These are phyloP conservation scores for Yasuhikotakia modesta DNA, from an alignment of 2,797 vertebrate genomes.

Conservation along the genomic window DNA sequence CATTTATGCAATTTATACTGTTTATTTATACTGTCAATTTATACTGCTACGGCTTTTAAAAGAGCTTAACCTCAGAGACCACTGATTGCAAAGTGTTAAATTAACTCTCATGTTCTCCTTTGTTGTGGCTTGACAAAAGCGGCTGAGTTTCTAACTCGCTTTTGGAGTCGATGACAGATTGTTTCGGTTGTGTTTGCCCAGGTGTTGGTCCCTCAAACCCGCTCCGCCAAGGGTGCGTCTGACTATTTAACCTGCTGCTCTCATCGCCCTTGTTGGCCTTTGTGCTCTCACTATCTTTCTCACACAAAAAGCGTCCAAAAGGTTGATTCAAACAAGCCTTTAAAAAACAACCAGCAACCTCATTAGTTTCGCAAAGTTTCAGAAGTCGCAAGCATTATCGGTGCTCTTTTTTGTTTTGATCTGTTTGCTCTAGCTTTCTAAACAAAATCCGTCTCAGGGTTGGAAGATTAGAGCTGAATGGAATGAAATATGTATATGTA, in stretches of 20 bases:
- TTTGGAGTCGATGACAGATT: constrained; percentile 81
- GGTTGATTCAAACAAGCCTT: constrained; percentile 39
- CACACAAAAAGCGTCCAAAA: constrained; percentile 32
- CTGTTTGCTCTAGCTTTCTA: constrained; percentile 57
- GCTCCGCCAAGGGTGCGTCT: constrained; percentile 76
- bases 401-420: constrained; percentile 31
- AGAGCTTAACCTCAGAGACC: constrained; percentile 67
- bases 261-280: constrained; percentile 62
- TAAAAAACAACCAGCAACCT: constrained; percentile 29
- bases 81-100: constrained; percentile 81
- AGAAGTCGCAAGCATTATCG: constrained; percentile 47
- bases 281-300: constrained; percentile 38
- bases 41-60: constrained; percentile 73
- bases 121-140: constrained; percentile 78
- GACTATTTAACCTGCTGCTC: constrained; percentile 71
- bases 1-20: constrained; percentile 66
- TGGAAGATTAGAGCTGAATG: constrained; percentile 67
- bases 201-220: constrained; percentile 80
- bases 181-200: constrained; percentile 84
- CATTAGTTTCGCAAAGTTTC: constrained; percentile 48
- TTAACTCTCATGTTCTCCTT: constrained; percentile 81
- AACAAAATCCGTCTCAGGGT: constrained; percentile 58
- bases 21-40: constrained; percentile 74
- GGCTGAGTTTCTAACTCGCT: constrained; percentile 77
- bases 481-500: constrained; percentile 60